These are phyloP conservation scores for Philaethria dido DNA, from an alignment of 2,888 invertebrate genomes.

Conservation along the genomic window DNA sequence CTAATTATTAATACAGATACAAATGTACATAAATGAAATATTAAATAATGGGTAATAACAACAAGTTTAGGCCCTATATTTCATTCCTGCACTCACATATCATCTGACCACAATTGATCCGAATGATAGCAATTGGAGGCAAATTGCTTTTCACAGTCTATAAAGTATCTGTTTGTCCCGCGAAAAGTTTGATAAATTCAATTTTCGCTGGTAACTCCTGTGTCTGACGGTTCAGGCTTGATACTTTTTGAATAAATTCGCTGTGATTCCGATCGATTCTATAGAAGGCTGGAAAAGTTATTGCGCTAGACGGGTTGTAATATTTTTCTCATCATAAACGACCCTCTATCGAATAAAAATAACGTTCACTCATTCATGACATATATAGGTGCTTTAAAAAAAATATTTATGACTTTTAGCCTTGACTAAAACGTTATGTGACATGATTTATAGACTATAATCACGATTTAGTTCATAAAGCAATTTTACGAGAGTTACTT, in stretches of 20 bases:
- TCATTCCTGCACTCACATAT: conserved; percentile 52
- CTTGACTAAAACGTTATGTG: conserved; percentile 8
- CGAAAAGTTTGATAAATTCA: conserved; percentile 80
- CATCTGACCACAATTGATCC: conserved; percentile 58
- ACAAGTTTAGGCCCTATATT: neutral
- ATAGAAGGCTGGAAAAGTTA: conserved; percentile 58
- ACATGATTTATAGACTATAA: conserved; percentile 25
- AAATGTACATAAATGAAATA: neutral
- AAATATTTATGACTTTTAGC: conserved; percentile 13
- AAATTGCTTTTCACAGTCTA: conserved; percentile 80
- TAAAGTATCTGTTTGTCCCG: conserved; percentile 78
- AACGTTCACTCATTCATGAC: conserved; percentile 10
- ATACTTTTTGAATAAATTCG: conserved; percentile 81
- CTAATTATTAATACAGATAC: neutral
- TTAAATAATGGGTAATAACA: neutral
- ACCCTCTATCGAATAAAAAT: conserved; percentile 21
- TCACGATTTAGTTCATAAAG: conserved; percentile 18
- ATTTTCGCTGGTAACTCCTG: conserved; percentile 76
- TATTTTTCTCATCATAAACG: conserved; percentile 38
- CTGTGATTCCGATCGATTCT: conserved; percentile 66
- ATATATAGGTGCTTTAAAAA: conserved; percentile 18
- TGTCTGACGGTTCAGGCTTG: conserved; percentile 74
- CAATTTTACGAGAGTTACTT: conserved; percentile 26
- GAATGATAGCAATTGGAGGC: conserved; percentile 73
- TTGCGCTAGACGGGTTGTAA: conserved; percentile 39